phyloP scores from a whole-genome alignment of 2,113 vertebrate species.

The Taxidea taxus region DNA sequence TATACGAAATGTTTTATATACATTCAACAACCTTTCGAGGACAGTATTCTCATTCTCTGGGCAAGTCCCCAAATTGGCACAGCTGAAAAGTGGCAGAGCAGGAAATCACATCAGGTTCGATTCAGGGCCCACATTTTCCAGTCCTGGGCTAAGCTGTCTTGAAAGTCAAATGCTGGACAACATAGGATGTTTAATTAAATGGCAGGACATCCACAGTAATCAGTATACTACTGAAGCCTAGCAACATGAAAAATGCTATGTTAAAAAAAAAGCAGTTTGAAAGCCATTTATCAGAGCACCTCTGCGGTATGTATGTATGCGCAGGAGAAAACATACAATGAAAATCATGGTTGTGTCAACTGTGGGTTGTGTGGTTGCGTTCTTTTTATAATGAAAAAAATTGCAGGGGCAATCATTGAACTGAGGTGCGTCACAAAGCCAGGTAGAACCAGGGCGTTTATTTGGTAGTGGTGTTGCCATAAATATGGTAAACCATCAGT shows the following conservation, averaged over 20 bases:
- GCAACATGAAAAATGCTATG: background rate
- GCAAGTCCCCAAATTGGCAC: background rate
- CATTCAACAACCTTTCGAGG: background rate
- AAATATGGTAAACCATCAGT: background rate
- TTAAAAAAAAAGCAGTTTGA: background rate
- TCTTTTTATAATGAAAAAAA: constrained; percentile 21
- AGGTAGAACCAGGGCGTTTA: background rate
- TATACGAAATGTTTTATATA: background rate
- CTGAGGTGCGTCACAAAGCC: background rate
- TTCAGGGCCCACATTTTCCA: background rate
- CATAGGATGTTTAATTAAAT: background rate
- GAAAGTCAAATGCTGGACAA: background rate
- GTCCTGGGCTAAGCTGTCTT: background rate
- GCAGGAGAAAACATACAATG: background rate
- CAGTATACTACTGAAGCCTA: background rate
- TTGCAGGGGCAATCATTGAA: background rate
- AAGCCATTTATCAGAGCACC: background rate
- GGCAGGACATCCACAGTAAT: background rate
- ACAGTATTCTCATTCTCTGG: background rate
- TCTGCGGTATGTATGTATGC: background rate
- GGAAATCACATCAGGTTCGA: background rate
- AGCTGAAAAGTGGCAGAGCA: background rate
- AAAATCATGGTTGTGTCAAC: background rate
- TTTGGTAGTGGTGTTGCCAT: background rate
- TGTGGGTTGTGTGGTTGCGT: background rate